Evolutionary conservation across 2,113 vertebrate genomes (phyloP).

Genomic region (Larimichthys crocea): DNA sequence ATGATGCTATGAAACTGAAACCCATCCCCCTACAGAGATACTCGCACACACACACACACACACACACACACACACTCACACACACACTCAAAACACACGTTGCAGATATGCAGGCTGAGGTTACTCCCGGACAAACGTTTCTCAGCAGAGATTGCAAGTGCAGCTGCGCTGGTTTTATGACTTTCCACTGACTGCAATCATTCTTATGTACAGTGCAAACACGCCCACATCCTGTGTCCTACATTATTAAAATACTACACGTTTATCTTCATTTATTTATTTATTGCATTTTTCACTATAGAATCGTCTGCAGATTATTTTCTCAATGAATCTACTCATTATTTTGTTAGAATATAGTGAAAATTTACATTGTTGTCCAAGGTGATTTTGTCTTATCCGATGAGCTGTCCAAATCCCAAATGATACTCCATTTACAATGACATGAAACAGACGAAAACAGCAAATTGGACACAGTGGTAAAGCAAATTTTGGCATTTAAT

Average conservation of each 20-base stretch:
- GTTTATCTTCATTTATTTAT: not conserved
- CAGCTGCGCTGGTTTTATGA: constrained; percentile 57
- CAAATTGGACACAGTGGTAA: too few species aligned
- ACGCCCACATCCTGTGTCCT: constrained; percentile 27
- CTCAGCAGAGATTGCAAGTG: constrained; percentile 2
- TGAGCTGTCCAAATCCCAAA: not conserved
- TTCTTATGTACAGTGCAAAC: not conserved
- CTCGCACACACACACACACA: constrained; percentile 13
- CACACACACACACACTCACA: constrained; percentile 50
- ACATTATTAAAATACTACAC: constrained; percentile 13
- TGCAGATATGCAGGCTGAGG: constrained; percentile 50
- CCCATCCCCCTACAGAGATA: constrained; percentile 40
- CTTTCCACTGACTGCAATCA: constrained; percentile 33
- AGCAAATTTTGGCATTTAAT: not conserved
- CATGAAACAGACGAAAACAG: not conserved
- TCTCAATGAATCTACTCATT: not conserved
- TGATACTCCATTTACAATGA: not conserved
- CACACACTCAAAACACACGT: constrained; percentile 37
- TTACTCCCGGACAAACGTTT: constrained; percentile 76
- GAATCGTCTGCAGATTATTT: not conserved
- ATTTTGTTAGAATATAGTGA: not conserved
- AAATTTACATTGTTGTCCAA: too few species aligned
- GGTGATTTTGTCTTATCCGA: not conserved
- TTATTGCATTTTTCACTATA: not conserved
- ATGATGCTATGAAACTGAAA: constrained; percentile 40